phyloP scores from a whole-genome alignment of 2,888 invertebrate species.

The Halictus quadricinctus region DNA sequence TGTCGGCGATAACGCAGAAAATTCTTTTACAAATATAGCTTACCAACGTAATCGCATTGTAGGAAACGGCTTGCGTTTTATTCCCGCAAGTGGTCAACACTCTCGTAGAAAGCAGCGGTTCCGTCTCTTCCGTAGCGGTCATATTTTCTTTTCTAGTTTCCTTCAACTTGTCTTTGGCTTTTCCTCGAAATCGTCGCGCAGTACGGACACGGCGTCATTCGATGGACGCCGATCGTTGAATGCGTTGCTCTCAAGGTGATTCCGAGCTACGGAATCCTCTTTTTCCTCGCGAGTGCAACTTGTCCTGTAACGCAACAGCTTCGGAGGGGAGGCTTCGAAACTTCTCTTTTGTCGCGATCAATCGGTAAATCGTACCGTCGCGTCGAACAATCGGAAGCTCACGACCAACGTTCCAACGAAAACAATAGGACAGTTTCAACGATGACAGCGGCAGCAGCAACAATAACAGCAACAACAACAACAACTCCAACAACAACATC shows the following conservation, averaged over 20 bases:
- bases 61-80: slow-evolving; percentile 65
- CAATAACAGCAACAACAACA: background rate
- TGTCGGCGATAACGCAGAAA: background rate
- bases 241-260: background rate
- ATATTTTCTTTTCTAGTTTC: slow-evolving; percentile 47
- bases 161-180: too few species aligned
- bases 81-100: slow-evolving; percentile 47
- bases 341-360: background rate
- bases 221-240: background rate
- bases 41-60: slow-evolving; percentile 72
- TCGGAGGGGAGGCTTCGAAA: background rate
- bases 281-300: background rate
- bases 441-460: background rate
- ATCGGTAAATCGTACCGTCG: background rate
- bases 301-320: background rate
- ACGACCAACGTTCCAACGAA: background rate
- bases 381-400: too few species aligned
- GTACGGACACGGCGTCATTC: background rate
- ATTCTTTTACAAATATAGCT: slow-evolving; percentile 53
- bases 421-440: background rate
- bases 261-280: background rate
- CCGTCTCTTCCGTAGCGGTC: slow-evolving; percentile 75
- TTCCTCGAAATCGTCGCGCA: background rate
- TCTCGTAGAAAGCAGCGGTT: slow-evolving; percentile 70
- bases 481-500: background rate